Base-by-base conservation (phyloP, 1,140 invertebrate species). In the Diabrotica undecimpunctata region DNA sequence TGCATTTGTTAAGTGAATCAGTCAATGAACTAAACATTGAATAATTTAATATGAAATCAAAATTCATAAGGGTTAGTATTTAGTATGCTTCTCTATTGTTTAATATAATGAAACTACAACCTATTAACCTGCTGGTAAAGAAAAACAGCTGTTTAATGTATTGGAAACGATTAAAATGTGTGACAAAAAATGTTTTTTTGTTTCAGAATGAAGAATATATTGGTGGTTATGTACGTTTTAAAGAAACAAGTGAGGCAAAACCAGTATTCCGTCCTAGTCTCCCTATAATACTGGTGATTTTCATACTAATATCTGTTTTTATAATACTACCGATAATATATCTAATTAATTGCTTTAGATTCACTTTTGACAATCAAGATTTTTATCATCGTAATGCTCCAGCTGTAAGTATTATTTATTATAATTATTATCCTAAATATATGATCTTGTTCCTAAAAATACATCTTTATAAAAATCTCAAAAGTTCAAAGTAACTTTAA, bases 261-360 rank as follows among this genome's bases (percentile, higher is more conserved):
- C n/a, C 11, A 61, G 12, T 35, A 11, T 13, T 67, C 70, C 74
- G 72, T 74, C 75, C 75, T 65, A 73, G 70, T 67, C 63, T 75
- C 37, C 62, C 67, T 14, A 76, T 66, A 13, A 14, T 70, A 46
- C 59, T 77, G 36, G 60, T 77, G 46, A 70, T 74, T 35, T 69
- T 78, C 25, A 51, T 76, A 8, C 63, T 77, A 12, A 67, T 70
- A 64, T 72, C 72, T 69, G 73, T 79, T 65, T 76, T 79, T 68
- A 64, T 78, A 54, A 68, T 78, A 63, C 68, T 76, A 67, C 76
- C 76, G 52, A 68, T 75, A 36, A 65, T 76, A 51, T 78, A 76
- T 66, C 65, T 78, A 57, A 46, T 76, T 13, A 73, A 77, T 61
- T 76, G 72, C 72, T 77, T 77, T 66, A 75, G 70, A 53, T 58